Base-by-base conservation (phyloP, 1,140 invertebrate species). In the Heliconius congener region DNA sequence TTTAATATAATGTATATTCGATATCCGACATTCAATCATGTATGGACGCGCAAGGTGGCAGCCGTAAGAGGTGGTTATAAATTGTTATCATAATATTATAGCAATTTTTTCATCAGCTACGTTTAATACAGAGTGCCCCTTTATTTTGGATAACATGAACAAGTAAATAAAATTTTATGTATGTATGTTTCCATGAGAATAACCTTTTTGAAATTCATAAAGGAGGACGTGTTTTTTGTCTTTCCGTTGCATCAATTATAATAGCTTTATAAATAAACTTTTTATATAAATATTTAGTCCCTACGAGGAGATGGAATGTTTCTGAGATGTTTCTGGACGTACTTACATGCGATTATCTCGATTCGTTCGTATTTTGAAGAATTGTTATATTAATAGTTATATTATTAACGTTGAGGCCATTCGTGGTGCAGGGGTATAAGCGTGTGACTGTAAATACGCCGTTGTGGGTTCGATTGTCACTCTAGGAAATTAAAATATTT, bases 91-190 rank as follows among this genome's bases (percentile, higher is more conserved):
- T 18, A 66, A 23, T 66, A 23, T 52, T 52, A 52, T 52, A 52
- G 50, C 50, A 19, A 52, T 52, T 19, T 52, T 18, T 19, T 52
- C 5, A 52, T 19, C 50, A 52, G 5, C 18, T 52, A 52, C 50
- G 18, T 11, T 66, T 16, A 16, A 66, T 30, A 66, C 27, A 66
- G 13, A 27, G 60, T n/a, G 13, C 60, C 3, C 42, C 2, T 16
- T 30, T 66, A 66, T 66, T 66, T 23, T 66, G 2, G 3, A 66
- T 66, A 30, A 66, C 4, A 46, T 3, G 42, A 30, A 30, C 60
- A 66, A 16, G 60, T 66, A 16, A 23, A 66, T 66, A 23, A 66
- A 66, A 30, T 66, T 66, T 66, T 66, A 66, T 66, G 60, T 66
- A 30, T 30, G 27, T 66, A 66, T 30, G 60, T 66, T 66, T 30